These are phyloP conservation scores for Drosophila hydei DNA, from an alignment of 1,140 invertebrate genomes.

Conservation along the genomic window DNA sequence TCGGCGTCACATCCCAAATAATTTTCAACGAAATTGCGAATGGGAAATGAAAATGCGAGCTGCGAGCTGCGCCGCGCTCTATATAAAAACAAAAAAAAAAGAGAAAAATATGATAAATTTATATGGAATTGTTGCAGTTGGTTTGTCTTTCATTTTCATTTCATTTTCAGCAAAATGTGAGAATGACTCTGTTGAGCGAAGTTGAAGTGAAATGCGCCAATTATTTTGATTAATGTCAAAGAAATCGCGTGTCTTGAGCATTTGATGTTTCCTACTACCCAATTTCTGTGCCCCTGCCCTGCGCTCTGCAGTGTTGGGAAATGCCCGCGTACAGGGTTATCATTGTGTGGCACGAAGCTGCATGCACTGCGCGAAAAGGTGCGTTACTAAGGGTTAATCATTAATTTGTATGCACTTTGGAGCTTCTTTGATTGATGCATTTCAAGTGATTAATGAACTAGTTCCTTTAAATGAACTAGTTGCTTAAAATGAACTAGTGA, in stretches of 20 bases:
- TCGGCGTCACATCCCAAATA: conserved; percentile 76
- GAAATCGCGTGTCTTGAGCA: conserved; percentile 76
- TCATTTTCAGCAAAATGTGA: conserved; percentile 53
- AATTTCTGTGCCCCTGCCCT: background rate
- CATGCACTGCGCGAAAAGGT: conserved; percentile 10
- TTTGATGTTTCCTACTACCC: conserved; percentile 63
- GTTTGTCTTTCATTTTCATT: conserved; percentile 25
- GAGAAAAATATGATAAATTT: conserved; percentile 63
- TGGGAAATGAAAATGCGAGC: conserved; percentile 25
- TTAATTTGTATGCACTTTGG: no score
- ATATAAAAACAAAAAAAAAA: conserved; percentile 18
- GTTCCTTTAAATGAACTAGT: no score
- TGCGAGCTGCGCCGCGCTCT: conserved; percentile 4
- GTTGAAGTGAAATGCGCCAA: conserved; percentile 76
- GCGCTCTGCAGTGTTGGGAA: background rate
- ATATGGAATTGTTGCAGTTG: conserved; percentile 64
- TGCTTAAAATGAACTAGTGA: no score
- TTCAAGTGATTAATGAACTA: no score
- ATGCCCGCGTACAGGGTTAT: conserved; percentile 34
- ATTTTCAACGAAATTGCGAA: conserved; percentile 73
- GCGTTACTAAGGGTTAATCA: no score
- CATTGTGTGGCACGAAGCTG: conserved; percentile 65
- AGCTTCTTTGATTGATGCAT: background rate
- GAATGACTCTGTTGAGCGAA: conserved; percentile 76
- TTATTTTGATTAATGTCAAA: conserved; percentile 83